Evolutionary conservation across 2,113 vertebrate genomes (phyloP).

Genomic region (Octodon degus): DNA sequence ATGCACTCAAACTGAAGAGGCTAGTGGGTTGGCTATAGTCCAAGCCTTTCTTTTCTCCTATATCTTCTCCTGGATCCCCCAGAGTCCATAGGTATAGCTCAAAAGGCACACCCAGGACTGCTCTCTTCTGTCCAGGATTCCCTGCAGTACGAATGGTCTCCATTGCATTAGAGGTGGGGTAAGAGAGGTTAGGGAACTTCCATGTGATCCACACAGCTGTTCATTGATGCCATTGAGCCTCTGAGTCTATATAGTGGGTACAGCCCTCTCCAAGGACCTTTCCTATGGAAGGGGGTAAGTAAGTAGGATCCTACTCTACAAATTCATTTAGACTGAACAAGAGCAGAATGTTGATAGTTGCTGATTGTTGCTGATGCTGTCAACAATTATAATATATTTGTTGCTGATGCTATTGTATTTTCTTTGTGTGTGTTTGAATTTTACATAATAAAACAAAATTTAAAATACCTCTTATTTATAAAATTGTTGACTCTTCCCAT

Average conservation of each 20-base stretch:
- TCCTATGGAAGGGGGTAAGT: background rate
- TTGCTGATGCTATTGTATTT: background rate
- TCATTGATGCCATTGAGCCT: background rate
- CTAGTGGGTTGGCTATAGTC: background rate
- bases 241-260: background rate
- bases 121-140: background rate
- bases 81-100: too few species aligned
- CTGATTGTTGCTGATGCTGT: background rate
- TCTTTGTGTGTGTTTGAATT: background rate
- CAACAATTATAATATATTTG: too few species aligned
- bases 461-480: background rate
- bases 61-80: background rate
- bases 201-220: background rate
- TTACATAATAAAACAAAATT: background rate
- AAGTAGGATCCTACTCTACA: background rate
- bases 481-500: background rate
- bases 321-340: background rate
- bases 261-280: background rate
- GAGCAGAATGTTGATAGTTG: background rate
- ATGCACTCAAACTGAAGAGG: background rate
- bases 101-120: background rate
- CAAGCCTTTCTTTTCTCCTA: background rate
- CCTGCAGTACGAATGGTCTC: background rate
- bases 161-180: background rate
- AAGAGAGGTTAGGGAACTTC: background rate